Base-by-base conservation (phyloP, 2,888 invertebrate species). In the Stictocephala bisonia region DNA sequence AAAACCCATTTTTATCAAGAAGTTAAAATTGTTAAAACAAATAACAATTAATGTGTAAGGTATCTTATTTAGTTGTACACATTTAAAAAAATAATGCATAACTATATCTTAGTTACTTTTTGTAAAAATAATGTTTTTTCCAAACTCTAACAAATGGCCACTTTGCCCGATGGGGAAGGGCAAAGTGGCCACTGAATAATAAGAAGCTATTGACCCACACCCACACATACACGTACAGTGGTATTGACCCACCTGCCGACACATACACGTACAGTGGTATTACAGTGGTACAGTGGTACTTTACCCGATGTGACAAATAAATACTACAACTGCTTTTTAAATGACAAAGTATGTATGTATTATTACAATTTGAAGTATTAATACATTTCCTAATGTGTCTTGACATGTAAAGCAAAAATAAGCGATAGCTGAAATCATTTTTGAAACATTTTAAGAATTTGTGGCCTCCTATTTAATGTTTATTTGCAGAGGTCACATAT, bases 401-500 rank as follows among this genome's bases (percentile, higher is more conserved):
- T 15, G 35, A 60, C 35, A 20, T 18, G 35, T 20, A 60, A 60
- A 35, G 40, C 27, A 60, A 27, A 60, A 60, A 60, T 31, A 31
- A 29, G 20, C 2, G 35, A 9, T 15, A 40, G 29, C 7, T 22
- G 35, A 60, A 60, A 60, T 60, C 9, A 40, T 35, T 60, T 60
- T 40, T 15, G 53, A 29, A 58, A 58, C 58, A 20, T 58, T 58
- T 58, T 31, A 27, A 15, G 29, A 58, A 15, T 24, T 58, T 58
- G 22, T 58, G 15, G 15, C 27, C 15, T 29, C 35, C 27, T 40
- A 22, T 40, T 60, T 66, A 31, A 40, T 44, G 44, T 44, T 22
- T 66, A 66, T 66, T 66, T 66, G 40, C 66, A 66, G 6, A 66
- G 44, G 44, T 66, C 66, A 41, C 64, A 64, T 29, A 64, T 64